A percentile compares a stretch with the other conserved stretches of the same genome.
Conservation (phyloP, 2,113 vertebrate species). For the Percopsis transmontana region DNA sequence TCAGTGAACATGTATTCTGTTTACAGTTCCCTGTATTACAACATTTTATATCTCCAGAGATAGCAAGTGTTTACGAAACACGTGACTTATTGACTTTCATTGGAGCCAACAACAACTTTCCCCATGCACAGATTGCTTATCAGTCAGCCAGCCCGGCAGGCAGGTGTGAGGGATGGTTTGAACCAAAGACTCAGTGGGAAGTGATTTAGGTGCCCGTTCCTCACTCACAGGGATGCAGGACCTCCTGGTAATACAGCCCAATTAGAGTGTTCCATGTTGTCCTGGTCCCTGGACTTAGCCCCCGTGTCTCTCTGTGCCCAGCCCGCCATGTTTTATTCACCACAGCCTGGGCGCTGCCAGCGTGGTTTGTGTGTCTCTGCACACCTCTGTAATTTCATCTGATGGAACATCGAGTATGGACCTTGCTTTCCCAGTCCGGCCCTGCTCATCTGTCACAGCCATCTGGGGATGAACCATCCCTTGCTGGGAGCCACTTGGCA, state of each 20-base stretch:
- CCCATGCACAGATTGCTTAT: background rate
- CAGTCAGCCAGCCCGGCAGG: constrained; percentile 4
- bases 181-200: constrained; percentile 19
- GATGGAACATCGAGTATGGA: constrained; percentile 61
- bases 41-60: too few species aligned
- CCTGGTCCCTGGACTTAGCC: background rate
- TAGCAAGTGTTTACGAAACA: background rate
- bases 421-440: constrained; percentile 36
- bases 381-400: constrained; percentile 81
- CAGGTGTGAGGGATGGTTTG: background rate
- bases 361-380: constrained; percentile 68
- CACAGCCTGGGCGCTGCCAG: constrained; percentile 70
- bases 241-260: constrained; percentile 9
- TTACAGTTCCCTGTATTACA: too few species aligned
- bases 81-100: background rate
- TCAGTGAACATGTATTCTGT: too few species aligned
- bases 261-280: background rate
- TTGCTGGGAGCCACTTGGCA: constrained; percentile 4
- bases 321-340: constrained; percentile 78
- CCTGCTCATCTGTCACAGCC: constrained; percentile 62
- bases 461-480: constrained; percentile 43
- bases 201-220: constrained; percentile 17
- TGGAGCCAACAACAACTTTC: background rate
- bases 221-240: background rate
- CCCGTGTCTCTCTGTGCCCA: constrained; percentile 16